These are phyloP conservation scores for Physeter macrocephalus DNA, from an alignment of 2,113 vertebrate species.

Conservation along the genomic window DNA sequence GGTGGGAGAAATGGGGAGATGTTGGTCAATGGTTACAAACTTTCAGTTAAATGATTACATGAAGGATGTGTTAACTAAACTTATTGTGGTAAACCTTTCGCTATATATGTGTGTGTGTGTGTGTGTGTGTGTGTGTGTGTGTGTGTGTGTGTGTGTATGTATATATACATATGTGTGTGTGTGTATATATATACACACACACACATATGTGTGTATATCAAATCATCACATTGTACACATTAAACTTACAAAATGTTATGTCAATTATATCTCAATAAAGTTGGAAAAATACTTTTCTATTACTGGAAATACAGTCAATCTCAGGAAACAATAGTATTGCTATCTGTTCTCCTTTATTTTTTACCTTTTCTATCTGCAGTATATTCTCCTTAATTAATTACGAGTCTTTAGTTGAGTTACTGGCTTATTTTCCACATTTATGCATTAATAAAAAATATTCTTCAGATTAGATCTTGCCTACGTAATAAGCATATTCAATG, in stretches of 20 bases:
- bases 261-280: not conserved
- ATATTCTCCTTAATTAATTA: not conserved
- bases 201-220: not conserved
- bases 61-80: not conserved
- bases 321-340: not conserved
- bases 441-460: not conserved
- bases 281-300: not conserved
- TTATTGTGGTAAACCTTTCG: not conserved
- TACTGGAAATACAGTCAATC: not conserved
- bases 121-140: not conserved
- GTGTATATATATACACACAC: no score
- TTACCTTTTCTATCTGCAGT: not conserved
- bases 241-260: not conserved
- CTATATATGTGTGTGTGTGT: no score
- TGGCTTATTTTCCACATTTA: not conserved
- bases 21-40: not conserved
- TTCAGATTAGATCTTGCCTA: not conserved
- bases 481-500: not conserved
- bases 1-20: not conserved
- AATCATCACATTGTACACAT: not conserved
- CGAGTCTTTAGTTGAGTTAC: not conserved
- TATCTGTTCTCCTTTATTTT: not conserved
- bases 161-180: no score
- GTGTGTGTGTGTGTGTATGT: no score
- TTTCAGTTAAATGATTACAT: not conserved